Evolutionary conservation across 2,113 vertebrate genomes (phyloP).

Genomic region (Clarias gariepinus): DNA sequence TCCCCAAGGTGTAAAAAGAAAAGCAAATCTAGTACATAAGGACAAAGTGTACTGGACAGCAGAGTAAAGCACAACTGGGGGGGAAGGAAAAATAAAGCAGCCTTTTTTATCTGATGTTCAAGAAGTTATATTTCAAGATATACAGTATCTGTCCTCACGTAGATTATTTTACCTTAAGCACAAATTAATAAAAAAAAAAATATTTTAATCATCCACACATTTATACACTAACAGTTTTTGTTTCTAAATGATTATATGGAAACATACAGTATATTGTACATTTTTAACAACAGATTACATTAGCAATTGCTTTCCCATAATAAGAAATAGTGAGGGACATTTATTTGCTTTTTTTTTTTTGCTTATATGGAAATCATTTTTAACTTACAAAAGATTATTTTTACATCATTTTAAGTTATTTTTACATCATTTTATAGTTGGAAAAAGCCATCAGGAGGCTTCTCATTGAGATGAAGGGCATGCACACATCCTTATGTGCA

Average conservation of each 20-base stretch:
- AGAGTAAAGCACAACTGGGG: background rate
- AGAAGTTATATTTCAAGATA: background rate
- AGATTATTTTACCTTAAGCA: background rate
- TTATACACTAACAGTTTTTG: background rate
- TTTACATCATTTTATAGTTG: background rate
- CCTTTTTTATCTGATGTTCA: background rate
- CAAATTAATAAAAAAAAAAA: no score
- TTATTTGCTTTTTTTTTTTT: background rate
- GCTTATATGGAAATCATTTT: background rate
- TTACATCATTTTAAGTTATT: background rate
- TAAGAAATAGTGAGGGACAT: background rate
- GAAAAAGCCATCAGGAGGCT: background rate
- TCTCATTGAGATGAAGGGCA: background rate
- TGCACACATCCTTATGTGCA: no score
- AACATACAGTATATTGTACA: background rate
- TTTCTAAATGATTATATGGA: background rate
- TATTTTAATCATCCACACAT: background rate
- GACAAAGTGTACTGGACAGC: background rate
- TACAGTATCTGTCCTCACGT: background rate
- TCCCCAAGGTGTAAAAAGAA: slow-evolving; percentile 6
- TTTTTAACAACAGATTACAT: background rate
- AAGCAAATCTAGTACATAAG: background rate
- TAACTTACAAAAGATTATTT: background rate
- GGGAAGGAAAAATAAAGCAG: background rate
- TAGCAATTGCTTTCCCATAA: background rate